Conservation (phyloP, 2,797 vertebrate genomes). For the Cyprinodon diabolis region DNA sequence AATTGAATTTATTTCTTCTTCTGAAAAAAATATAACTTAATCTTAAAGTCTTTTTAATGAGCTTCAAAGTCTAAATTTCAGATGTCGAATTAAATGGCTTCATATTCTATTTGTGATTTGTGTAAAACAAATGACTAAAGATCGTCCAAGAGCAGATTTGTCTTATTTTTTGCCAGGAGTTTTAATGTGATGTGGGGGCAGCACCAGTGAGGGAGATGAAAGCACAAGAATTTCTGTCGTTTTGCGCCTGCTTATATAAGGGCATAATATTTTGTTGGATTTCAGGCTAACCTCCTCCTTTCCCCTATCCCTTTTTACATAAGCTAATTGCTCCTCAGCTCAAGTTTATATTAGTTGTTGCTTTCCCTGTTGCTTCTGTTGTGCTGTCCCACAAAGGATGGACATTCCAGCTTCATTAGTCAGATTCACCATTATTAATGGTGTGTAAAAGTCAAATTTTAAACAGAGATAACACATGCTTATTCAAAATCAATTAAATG, state of each 20-base stretch:
- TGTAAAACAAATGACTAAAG: conserved; percentile 1
- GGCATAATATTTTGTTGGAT: conserved; percentile 56
- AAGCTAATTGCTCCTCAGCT: conserved; percentile 65
- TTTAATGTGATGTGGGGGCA: conserved; percentile 22
- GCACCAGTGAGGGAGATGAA: conserved; percentile 22
- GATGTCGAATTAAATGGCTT: not conserved
- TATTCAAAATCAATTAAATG: too few species aligned
- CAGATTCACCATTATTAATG: conserved; percentile 7
- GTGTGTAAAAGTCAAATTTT: too few species aligned
- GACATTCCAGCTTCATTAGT: conserved; percentile 20
- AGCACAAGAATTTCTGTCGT: conserved; percentile 59
- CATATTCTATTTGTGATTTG: not conserved
- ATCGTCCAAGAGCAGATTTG: not conserved
- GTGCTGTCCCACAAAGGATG: conserved; percentile 35
- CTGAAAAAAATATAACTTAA: not conserved
- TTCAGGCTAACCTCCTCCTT: not conserved
- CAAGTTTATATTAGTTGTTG: conserved; percentile 71
- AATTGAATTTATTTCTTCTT: not conserved
- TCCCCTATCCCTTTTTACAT: conserved; percentile 16
- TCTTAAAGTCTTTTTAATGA: not conserved
- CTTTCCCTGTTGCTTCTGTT: conserved; percentile 41
- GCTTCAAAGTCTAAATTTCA: not conserved
- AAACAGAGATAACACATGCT: too few species aligned
- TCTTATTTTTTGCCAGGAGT: not conserved
- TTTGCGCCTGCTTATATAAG: conserved; percentile 59